phyloP scores from a whole-genome alignment of 2,888 invertebrate species.

The Andrena bicolor region DNA sequence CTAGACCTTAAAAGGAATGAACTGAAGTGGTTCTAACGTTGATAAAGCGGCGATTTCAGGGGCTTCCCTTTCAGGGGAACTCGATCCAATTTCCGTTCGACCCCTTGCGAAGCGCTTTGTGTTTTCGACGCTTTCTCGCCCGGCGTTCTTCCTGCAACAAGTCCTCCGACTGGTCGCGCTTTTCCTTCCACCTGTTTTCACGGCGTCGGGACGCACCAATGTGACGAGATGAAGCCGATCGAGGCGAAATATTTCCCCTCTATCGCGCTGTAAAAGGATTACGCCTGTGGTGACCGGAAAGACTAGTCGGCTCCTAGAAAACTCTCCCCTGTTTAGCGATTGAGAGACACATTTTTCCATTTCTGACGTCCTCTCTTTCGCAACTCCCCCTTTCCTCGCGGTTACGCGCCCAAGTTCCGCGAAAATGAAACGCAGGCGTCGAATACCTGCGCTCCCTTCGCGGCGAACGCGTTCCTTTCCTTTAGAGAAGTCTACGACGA shows the following conservation, averaged over 20 bases:
- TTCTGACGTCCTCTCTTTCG: constrained; percentile 47
- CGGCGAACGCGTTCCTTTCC: constrained; percentile 1
- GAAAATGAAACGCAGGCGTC: constrained; percentile 35
- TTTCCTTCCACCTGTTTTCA: constrained; percentile 37
- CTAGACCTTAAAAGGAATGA: background rate
- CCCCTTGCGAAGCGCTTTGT: constrained; percentile 37
- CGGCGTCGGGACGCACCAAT: background rate
- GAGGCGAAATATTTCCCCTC: constrained; percentile 56
- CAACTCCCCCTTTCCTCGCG: constrained; percentile 36
- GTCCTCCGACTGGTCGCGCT: constrained; percentile 45
- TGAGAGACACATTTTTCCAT: constrained; percentile 58
- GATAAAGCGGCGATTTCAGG: constrained; percentile 31
- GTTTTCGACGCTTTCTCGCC: constrained; percentile 59
- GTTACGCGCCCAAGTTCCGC: constrained; percentile 17
- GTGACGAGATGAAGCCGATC: constrained; percentile 38
- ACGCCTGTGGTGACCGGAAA: constrained; percentile 63
- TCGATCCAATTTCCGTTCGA: constrained; percentile 58
- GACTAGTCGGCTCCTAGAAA: constrained; percentile 73
- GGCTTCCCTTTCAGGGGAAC: constrained; percentile 58
- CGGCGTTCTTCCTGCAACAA: constrained; percentile 38
- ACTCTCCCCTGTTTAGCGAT: constrained; percentile 71
- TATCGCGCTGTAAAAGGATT: constrained; percentile 64
- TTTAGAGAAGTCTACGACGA: background rate
- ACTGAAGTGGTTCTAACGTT: constrained; percentile 9
- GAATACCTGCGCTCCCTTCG: constrained; percentile 7